Percentiles rank a stretch among this genome's conserved stretches.
Conservation (phyloP, 2,888 invertebrate genomes). For the Tachina fera region DNA sequence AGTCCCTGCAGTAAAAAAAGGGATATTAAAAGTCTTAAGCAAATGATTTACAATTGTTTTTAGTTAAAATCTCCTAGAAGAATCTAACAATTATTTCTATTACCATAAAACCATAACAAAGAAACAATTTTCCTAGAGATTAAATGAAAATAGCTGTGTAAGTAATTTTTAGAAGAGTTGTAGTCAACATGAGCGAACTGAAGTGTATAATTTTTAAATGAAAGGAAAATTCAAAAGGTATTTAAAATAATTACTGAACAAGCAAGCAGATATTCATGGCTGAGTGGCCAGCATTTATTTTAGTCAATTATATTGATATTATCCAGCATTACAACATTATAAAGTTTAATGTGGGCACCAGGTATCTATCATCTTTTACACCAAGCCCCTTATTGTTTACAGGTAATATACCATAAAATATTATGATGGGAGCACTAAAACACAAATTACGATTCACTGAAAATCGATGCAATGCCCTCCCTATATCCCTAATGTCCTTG, state of each 20-base stretch:
- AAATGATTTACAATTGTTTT: no score
- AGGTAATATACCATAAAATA: no score
- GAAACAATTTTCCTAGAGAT: not conserved
- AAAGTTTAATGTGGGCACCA: no score
- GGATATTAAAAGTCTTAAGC: no score
- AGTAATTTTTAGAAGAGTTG: not conserved
- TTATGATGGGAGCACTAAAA: no score
- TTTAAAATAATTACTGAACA: not conserved
- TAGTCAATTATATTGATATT: constrained; percentile 8
- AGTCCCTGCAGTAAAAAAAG: no score
- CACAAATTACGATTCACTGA: no score
- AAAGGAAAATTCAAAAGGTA: not conserved
- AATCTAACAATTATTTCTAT: not conserved
- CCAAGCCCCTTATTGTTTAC: no score
- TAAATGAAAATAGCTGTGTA: not conserved
- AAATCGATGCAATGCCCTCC: no score
- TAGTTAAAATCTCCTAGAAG: no score
- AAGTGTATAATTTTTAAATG: constrained; percentile 1
- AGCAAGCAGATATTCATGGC: constrained; percentile 9
- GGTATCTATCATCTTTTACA: no score
- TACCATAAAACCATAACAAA: not conserved
- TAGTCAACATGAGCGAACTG: not conserved
- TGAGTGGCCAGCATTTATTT: constrained; percentile 12
- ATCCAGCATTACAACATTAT: not conserved
- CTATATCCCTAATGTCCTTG: no score